Evolutionary conservation across 64 coral and sea anemone genomes (phyloP), one percentile per base, ranked within the genome.

Genomic region (Montipora sp.): DNA sequence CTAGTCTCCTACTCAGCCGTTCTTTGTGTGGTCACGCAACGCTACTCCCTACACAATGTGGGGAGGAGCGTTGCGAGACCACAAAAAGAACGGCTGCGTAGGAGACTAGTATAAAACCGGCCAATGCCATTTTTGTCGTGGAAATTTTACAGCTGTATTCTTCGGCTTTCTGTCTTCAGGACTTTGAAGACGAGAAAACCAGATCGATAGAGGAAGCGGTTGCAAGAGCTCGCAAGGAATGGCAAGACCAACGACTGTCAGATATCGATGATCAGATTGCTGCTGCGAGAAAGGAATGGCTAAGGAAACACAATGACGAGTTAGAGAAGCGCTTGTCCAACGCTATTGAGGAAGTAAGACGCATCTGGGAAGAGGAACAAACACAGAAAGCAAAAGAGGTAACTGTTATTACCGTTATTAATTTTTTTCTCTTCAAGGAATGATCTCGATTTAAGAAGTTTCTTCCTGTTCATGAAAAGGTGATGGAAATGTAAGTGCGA

Each of bases 321-420:
- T 84, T 95, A 66, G 93, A 93, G 46, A 78, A 63, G 48, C 80
- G 81, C 48, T 77, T 95, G 59, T 74, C 76, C 24, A 78, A 75
- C 60, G 79, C 87, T 16, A 84, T 96, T 16, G 73, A 89, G 18
- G 88, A 94, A 57, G 95, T 88, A 7, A 93, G 83, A 75, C 51
- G 53, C 51, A 75, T 75, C 45, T 96, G 94, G 94, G 73, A 91
- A n/a, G 87, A 82, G 18, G 89, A 94, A 69, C 81, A 96, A 51
- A 83, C 47, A 10, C 74, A 83, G 27, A 79, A 94, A 70, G 55
- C 75, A 57, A 84, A 84, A 57, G 79, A 89, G 73, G 68, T 90
- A 72, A 63, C 5, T 71, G 18, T 22, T 71, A 12, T 3, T 4
- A 12, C 60, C 15, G 0, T 65, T 65, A 15, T 13, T 65, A 24